These are phyloP conservation scores for Takifugu flavidus DNA, from an alignment of 2,113 vertebrate genomes.

Conservation along the genomic window DNA sequence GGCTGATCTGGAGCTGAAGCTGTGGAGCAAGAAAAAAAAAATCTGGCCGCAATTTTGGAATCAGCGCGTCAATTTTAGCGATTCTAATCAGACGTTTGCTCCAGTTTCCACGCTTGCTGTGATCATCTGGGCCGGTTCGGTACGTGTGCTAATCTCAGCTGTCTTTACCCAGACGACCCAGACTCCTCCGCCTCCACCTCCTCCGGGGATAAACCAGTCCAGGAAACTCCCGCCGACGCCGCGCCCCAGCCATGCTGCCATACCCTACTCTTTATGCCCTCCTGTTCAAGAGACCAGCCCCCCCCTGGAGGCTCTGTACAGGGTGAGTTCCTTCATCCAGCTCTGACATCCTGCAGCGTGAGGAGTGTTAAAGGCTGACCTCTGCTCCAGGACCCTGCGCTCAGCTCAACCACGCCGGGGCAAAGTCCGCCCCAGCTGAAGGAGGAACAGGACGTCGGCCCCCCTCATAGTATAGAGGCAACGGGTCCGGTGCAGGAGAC, in stretches of 20 bases:
- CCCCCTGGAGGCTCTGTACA: slow-evolving; percentile 11
- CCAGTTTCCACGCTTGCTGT: too few species aligned
- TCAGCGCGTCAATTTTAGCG: too few species aligned
- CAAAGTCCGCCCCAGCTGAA: not conserved
- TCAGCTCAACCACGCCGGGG: not conserved
- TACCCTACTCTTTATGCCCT: slow-evolving; percentile 2
- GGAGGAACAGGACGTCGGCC: not conserved
- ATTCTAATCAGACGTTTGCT: too few species aligned
- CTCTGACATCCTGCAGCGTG: not conserved
- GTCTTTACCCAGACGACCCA: not conserved
- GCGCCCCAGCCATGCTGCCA: slow-evolving; percentile 6
- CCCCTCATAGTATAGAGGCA: not conserved
- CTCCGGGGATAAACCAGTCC: not conserved
- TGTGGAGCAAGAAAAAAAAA: too few species aligned
- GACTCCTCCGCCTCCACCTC: slow-evolving; percentile 7
- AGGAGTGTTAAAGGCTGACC: not conserved
- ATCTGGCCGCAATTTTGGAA: too few species aligned
- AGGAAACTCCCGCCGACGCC: not conserved
- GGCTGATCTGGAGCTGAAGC: too few species aligned
- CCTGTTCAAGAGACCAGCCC: slow-evolving; percentile 73
- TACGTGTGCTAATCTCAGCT: not conserved
- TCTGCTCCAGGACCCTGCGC: slow-evolving; percentile 1
- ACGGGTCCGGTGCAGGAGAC: slow-evolving; percentile 32
- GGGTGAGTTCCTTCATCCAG: slow-evolving; percentile 13
- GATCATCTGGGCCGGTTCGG: too few species aligned